Evolutionary conservation across 2,797 vertebrate genomes (phyloP).

Genomic region (Megaceryle alcyon): DNA sequence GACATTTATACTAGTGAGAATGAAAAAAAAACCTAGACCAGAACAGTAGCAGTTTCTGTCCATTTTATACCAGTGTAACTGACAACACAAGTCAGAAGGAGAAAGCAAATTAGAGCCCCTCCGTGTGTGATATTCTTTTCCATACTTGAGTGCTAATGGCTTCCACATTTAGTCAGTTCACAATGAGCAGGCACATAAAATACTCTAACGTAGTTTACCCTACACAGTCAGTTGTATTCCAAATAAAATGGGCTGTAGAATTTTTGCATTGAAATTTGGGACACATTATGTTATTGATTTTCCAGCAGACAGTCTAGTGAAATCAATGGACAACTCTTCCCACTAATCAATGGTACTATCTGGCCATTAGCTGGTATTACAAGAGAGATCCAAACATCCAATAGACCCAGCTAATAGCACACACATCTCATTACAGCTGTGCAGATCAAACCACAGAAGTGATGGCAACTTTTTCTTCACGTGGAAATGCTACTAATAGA

Average conservation of each 20-base stretch:
- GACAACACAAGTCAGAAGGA: background rate
- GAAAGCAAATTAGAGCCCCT: background rate
- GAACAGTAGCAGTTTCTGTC: background rate
- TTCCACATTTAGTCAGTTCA: background rate
- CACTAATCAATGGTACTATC: constrained; percentile 42
- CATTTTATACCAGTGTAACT: background rate
- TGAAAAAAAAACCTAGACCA: background rate
- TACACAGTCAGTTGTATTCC: background rate
- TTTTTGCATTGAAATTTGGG: constrained; percentile 23
- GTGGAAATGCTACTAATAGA: background rate
- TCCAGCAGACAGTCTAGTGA: background rate
- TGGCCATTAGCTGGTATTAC: constrained; percentile 15
- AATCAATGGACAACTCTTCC: constrained; percentile 41
- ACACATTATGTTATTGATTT: constrained; percentile 28
- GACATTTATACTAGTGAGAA: background rate
- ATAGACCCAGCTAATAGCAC: background rate
- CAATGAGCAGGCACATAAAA: background rate
- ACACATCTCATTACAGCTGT: background rate
- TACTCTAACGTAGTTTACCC: background rate
- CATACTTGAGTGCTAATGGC: background rate
- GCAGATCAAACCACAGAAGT: background rate
- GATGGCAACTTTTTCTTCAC: background rate
- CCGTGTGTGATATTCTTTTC: background rate
- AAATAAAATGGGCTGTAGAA: background rate
- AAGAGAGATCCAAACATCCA: constrained; percentile 2